phyloP scores from a whole-genome alignment of 2,113 vertebrate genomes.

The Arvicanthis niloticus region DNA sequence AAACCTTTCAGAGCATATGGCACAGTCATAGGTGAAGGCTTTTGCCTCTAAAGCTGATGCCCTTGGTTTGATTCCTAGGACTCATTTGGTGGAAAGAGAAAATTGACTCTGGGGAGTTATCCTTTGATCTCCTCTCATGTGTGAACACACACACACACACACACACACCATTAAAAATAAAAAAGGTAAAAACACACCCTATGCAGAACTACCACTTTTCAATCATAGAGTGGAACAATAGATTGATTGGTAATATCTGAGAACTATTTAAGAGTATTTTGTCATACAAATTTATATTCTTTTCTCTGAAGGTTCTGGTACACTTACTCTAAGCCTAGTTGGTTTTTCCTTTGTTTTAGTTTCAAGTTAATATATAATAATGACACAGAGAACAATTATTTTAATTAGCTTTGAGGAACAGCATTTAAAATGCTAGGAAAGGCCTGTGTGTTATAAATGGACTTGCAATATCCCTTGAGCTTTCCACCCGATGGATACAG shows the following conservation, averaged over 20 bases:
- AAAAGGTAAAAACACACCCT: not conserved
- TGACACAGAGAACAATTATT: not conserved
- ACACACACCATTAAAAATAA: not conserved
- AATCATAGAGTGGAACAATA: not conserved
- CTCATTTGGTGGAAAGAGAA: not conserved
- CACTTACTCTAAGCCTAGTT: not conserved
- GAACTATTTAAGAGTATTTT: not conserved
- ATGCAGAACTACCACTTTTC: not conserved
- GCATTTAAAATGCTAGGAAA: not conserved
- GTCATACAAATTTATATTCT: not conserved
- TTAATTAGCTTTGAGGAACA: not conserved
- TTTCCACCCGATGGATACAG: not conserved
- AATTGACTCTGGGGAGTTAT: not conserved
- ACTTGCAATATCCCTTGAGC: not conserved
- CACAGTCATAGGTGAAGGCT: not conserved
- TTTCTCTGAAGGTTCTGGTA: not conserved
- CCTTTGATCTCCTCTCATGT: not conserved
- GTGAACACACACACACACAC: too few relatives aligned
- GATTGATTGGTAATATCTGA: not conserved
- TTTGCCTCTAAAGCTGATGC: not conserved
- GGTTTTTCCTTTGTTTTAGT: not conserved
- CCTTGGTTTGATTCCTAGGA: not conserved
- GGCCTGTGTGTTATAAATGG: not conserved
- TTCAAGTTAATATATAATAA: not conserved
- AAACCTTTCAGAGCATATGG: too few relatives aligned